phyloP scores from a whole-genome alignment of 2,113 vertebrate species.

The Bubo scandiacus region DNA sequence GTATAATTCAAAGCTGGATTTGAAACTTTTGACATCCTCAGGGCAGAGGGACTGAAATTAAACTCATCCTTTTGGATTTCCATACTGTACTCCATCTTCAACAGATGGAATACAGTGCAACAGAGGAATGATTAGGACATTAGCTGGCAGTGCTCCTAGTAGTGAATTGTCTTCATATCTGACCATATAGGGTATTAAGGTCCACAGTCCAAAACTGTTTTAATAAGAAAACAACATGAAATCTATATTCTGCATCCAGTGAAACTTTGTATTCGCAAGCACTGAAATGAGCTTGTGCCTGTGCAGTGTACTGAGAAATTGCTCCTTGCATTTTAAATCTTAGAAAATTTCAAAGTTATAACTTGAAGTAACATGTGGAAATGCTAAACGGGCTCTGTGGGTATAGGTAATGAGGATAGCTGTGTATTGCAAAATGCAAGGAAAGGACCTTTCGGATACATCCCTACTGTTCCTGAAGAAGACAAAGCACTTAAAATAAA shows the following conservation, averaged over 20 bases:
- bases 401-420: background rate
- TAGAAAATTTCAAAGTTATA: background rate
- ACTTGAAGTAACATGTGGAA: background rate
- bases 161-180: constrained; percentile 53
- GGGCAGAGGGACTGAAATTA: background rate
- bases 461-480: background rate
- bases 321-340: background rate
- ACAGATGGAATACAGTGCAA: background rate
- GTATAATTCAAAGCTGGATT: background rate
- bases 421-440: background rate
- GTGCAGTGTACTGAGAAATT: background rate
- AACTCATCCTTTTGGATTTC: background rate
- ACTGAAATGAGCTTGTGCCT: background rate
- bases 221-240: background rate
- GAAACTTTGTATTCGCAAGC: background rate
- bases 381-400: background rate
- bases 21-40: background rate
- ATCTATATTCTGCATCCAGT: background rate
- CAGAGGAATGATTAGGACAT: background rate
- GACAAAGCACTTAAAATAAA: background rate
- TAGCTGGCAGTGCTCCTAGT: constrained; percentile 29
- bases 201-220: background rate
- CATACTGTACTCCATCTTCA: background rate
- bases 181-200: constrained; percentile 49
- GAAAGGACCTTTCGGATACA: background rate